Evolutionary conservation across 2,888 invertebrate genomes (phyloP), one percentile per base, ranked within the genome.

Genomic region (Ophion costatus): DNA sequence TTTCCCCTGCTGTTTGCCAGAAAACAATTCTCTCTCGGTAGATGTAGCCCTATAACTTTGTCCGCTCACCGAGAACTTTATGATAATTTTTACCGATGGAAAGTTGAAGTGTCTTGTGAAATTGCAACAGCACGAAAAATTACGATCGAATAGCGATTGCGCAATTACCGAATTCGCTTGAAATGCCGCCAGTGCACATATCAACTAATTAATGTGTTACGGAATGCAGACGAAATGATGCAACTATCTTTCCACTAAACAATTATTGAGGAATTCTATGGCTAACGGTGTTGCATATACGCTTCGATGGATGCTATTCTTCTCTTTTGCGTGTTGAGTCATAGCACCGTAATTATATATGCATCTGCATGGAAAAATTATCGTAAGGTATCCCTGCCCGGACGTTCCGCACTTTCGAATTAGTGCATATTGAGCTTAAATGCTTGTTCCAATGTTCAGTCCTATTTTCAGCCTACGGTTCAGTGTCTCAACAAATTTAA

Each of bases 201-300:
- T 56, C 24, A 1, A n/a, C 14, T 38, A 61, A 73, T 57, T 82
- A 66, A 71, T n/a, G 64, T 71, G 42, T 20, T 57, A 11, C 57
- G 45, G 20, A 51, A 74, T 45, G 69, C 22, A 45, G 14, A 42
- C 33, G 57, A 42, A 51, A 29, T 38, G 51, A 69, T 56, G 33
- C 66, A 33, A 51, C 61, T 33, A 74, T 51, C 33, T 45, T 42
- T 69, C 24, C 45, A 10, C 29, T 42, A 7, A 38, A 64, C 71
- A 79, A 79, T 79, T 79, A 79, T 79, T 42, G 38, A 42, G 59
- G 59, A 69, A 78, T 78, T 14, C 59, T 17, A 38, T 22, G 57
- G 38, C 22, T 56, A 71, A 71, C 79, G 59, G 63, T 9, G 17
- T 61, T 66, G 33, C 42, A 22, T 61, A 38, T 29, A 64, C 56